Base-by-base conservation (phyloP, 2,888 invertebrate species). In the Drosophila recens region DNA sequence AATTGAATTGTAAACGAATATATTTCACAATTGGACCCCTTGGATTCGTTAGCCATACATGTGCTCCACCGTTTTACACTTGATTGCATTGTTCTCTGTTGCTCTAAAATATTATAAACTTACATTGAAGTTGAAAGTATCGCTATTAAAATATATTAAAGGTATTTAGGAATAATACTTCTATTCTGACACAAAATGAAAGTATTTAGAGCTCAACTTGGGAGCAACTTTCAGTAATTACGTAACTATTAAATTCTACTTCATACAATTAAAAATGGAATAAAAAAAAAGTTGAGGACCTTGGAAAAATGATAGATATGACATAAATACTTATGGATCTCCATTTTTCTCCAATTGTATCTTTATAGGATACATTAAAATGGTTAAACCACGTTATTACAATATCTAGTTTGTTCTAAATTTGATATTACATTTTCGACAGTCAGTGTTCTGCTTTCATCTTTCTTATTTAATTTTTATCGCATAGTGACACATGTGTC, bases 1-100 rank as follows among this genome's bases (percentile, higher is more conserved):
- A 86, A 83, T 83, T 83, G 83, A 83, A 86, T 83, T 83, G 73
- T 79, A 67, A 86, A 76, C 46, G 54, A 57, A 65, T 72, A 54
- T 67, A 46, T 63, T 53, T 64, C 45, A 57, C 67, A 67, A 76
- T 67, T 67, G 76, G 38, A 33, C 76, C 64, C 40, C 23, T 45
- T 27, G 67, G 61, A 54, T 42, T 74, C 42, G 54, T 33, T 43
- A 20, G 43, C 62, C 43, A 58, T 61, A 48, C 52, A 52, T 27
- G 38, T 58, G 49, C 34, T 36, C 0, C 23, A 45, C 45, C 63
- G 63, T 59, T 53, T 42, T 6, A 20, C 23, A 17, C 33, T 10
- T 45, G 45, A 15, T 43, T 59, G n/a, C 48, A 20, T 17, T 23
- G 54, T 51, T 40, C 15, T 27, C 15, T n/a, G 23, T 27, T 34